Conservation (phyloP, 2,797 vertebrate species). For the Trachurus trachurus region DNA sequence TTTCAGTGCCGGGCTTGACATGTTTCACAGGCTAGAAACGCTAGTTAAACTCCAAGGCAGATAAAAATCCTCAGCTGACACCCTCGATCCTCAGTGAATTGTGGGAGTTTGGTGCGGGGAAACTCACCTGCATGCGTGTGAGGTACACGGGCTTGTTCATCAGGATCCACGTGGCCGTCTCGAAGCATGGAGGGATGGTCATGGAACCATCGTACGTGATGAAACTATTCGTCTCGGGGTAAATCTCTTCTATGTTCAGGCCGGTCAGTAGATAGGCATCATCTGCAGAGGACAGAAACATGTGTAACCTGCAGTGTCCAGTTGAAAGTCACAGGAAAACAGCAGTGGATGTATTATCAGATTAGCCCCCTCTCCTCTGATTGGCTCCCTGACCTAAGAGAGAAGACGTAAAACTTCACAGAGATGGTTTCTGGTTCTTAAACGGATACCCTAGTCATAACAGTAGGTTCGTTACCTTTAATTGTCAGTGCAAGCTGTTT, state of each 20-base stretch:
- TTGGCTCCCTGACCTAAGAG: no score
- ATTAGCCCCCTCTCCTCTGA: no score
- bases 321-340: no score
- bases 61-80: slow-evolving; percentile 19
- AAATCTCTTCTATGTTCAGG: slow-evolving; percentile 97
- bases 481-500: no score
- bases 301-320: no score
- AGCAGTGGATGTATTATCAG: no score
- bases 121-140: slow-evolving; percentile 97
- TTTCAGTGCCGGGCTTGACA: slow-evolving; percentile 4
- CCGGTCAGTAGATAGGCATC: slow-evolving; percentile 97
- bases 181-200: slow-evolving; percentile 98
- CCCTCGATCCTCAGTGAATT: slow-evolving; percentile 3
- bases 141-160: slow-evolving; percentile 99
- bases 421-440: no score
- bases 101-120: neutral
- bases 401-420: no score
- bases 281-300: slow-evolving; percentile 80
- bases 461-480: no score
- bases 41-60: neutral
- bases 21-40: neutral
- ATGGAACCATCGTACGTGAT: slow-evolving; percentile 98
- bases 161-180: slow-evolving; percentile 98
- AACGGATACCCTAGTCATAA: no score
- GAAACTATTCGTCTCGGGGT: slow-evolving; percentile 97